Base-by-base conservation (phyloP, 1,140 invertebrate genomes). In the Drosophila parvula region DNA sequence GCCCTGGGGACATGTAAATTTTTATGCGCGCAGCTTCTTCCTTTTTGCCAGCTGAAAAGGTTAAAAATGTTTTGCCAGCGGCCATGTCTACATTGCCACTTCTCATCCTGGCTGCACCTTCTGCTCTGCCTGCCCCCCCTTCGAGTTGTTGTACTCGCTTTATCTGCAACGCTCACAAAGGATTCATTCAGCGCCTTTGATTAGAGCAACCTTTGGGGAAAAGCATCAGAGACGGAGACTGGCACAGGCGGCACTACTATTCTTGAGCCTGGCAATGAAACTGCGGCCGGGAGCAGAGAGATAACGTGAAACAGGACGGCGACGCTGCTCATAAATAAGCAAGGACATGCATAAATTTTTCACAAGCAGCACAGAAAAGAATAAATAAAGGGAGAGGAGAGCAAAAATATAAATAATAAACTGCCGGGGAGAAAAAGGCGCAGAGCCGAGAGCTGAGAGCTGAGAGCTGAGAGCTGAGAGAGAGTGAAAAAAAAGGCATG, bases 1-100 rank as follows among this genome's bases (percentile, higher is more conserved):
- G 79, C 89, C 89, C 89, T 81, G 73, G 89, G 89, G 89, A 91
- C 89, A 91, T 91, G 89, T 90, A 91, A 91, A 91, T 91, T 91
- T 91, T 90, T 90, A 89, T 90, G 85, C 84, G 80, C 79, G 57
- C 68, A 67, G 55, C 61, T 53, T 38, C 53, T 75, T 34, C 34
- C n/a, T n/a, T 44, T 56, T 59, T 60, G 48, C 64, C 65, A 56
- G 57, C 51, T 78, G 75, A 78, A 78, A 78, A 78, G 75, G 75
- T 78, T 78, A 78, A 78, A 78, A 79, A 79, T 79, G 75, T 79
- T 78, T 65, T 78, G 84, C 84, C 75, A 64, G 59, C 77, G 80
- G 84, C 73, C 77, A 88, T 84, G 84, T 84, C 84, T 88, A 83
- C 80, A 89, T 84, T 89, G 80, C 84, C 80, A 79, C 69, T 89